phyloP scores from a whole-genome alignment of 2,113 vertebrate species.

The Brachirus orientalis region DNA sequence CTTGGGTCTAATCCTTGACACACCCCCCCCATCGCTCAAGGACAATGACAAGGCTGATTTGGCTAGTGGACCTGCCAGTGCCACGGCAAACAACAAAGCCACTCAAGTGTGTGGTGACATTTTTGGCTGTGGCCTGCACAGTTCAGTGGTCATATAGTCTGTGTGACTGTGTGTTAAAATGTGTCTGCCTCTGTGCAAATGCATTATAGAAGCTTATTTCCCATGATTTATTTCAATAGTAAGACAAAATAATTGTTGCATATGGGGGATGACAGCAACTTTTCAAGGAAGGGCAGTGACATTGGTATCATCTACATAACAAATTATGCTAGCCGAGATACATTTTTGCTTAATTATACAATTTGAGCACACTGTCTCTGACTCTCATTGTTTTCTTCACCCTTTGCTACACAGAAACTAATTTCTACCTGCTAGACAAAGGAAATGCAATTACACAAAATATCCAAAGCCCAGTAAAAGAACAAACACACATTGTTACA shows the following conservation, averaged over 20 bases:
- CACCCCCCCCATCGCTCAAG: conserved; percentile 63
- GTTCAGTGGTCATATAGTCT: conserved; percentile 31
- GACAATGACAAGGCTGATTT: conserved; percentile 63
- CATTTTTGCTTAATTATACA: conserved; percentile 30
- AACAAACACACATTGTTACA: conserved; percentile 18
- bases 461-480: conserved; percentile 35
- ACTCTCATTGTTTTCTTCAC: conserved; percentile 19
- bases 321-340: conserved; percentile 13
- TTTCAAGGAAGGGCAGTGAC: conserved; percentile 5
- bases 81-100: conserved; percentile 46
- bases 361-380: conserved; percentile 20
- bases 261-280: conserved; percentile 6
- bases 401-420: conserved; percentile 13
- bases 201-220: conserved; percentile 4
- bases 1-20: conserved; percentile 62
- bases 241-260: neutral
- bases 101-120: conserved; percentile 41
- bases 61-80: conserved; percentile 30
- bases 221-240: conserved; percentile 14
- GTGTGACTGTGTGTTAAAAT: conserved; percentile 20
- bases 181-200: neutral
- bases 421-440: conserved; percentile 41
- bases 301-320: conserved; percentile 13
- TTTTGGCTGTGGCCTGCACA: conserved; percentile 32
- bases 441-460: conserved; percentile 55